Conservation (phyloP, 2,113 vertebrate species). For the Arothron firmamentum region DNA sequence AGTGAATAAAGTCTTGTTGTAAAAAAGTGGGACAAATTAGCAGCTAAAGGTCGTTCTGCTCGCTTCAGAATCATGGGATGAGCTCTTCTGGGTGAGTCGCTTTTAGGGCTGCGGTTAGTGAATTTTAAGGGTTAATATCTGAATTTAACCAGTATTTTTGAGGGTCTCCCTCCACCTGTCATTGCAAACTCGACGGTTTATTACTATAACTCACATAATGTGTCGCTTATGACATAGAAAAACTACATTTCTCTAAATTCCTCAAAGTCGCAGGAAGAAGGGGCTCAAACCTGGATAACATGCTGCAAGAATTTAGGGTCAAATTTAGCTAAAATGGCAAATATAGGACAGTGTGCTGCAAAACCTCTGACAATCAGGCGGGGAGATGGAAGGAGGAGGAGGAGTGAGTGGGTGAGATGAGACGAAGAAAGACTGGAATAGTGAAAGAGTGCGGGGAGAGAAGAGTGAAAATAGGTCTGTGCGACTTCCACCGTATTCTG, state of each 20-base stretch:
- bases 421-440: conserved; percentile 45
- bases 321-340: conserved; percentile 69
- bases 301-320: conserved; percentile 52
- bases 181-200: too few species aligned
- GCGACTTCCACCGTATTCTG: neutral
- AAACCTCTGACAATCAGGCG: conserved; percentile 57
- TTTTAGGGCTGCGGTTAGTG: too few species aligned
- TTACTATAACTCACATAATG: too few species aligned
- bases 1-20: too few species aligned
- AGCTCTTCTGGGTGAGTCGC: too few species aligned
- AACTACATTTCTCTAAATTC: too few species aligned
- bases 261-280: neutral
- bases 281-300: conserved; percentile 29
- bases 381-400: conserved; percentile 26
- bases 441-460: conserved; percentile 17
- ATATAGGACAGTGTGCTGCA: conserved; percentile 70
- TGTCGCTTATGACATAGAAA: too few species aligned
- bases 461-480: conserved; percentile 24
- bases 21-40: neutral
- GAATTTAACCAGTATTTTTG: too few species aligned
- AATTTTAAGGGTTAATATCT: too few species aligned
- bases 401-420: conserved; percentile 37
- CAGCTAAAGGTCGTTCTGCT: too few species aligned
- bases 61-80: too few species aligned
- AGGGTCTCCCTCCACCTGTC: too few species aligned